phyloP scores from a whole-genome alignment of 2,888 invertebrate genomes.

The Drosophila paranaensis region DNA sequence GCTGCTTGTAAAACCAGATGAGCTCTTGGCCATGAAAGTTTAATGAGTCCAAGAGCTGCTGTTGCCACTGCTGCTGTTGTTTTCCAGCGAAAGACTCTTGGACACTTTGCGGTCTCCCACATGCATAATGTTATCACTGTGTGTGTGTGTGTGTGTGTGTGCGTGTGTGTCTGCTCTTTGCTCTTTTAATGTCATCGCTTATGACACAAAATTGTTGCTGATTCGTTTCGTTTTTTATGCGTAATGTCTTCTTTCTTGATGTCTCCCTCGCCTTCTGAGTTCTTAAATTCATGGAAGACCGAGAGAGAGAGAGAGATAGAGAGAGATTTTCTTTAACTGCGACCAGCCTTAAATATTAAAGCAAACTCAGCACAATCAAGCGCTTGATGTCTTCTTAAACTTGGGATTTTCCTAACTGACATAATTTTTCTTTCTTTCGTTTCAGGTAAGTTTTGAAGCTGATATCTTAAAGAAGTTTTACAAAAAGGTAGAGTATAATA shows the following conservation, averaged over 20 bases:
- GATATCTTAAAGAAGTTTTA: background rate
- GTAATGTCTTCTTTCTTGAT: constrained; percentile 29
- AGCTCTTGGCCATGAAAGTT: constrained; percentile 66
- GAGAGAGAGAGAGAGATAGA: constrained; percentile 2
- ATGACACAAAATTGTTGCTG: constrained; percentile 67
- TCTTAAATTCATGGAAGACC: too few species aligned
- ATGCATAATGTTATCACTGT: constrained; percentile 32
- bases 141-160: background rate
- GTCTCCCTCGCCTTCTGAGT: background rate
- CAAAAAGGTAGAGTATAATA: constrained; percentile 19
- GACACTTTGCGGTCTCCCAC: constrained; percentile 41
- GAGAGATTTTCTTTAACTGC: constrained; percentile 2
- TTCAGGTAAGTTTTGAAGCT: constrained; percentile 34
- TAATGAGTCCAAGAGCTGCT: constrained; percentile 54
- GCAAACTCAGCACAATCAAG: background rate
- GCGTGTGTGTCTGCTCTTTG: constrained; percentile 17
- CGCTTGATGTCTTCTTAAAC: background rate
- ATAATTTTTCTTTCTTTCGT: constrained; percentile 19
- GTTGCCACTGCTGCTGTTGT: constrained; percentile 2
- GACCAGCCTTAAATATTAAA: constrained; percentile 17
- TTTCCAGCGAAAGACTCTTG: constrained; percentile 26
- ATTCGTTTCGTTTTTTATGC: constrained; percentile 61
- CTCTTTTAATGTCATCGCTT: constrained; percentile 62
- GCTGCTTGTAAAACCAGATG: constrained; percentile 50
- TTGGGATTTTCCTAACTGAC: background rate